Base-by-base conservation (phyloP, 1,140 invertebrate species). In the Bombus terrestris region DNA sequence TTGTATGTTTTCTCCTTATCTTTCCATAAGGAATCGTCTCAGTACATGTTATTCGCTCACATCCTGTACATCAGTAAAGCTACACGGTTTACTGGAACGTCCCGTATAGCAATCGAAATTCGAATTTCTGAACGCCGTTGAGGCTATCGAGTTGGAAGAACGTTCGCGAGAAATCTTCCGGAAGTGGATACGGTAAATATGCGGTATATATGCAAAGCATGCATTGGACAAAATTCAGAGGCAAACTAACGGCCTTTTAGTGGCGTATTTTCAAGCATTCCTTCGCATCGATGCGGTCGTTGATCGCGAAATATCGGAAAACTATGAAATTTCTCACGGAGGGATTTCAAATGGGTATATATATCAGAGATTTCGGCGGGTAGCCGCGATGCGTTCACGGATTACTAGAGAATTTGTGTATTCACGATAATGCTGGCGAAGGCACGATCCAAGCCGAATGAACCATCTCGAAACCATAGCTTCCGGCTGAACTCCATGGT, bases 241-340 rank as follows among this genome's bases (percentile, higher is more conserved):
- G 69, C 35, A 77, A 69, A 68, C 88, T 88, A 90, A 90, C 88
- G 86, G 88, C 75, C 86, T 41, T 39, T 76, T 47, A 68, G 82
- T 41, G 74, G 25, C 72, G 83, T 88, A 90, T 86, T 84, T 90
- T 84, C 83, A 59, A 22, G 18, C 75, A 8, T 12, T 8, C 10
- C 28, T 13, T 6, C 59, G 59, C 18, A 4, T 18, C 22, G 9
- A 35, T 13, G 39, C 25, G 35, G 15, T 25, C 53, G 53, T 57
- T 62, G 53, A 39, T 68, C 41, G 72, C 41, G 37, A 80, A 73
- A 69, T 88, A 88, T 89, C 79, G 86, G 83, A 69, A 88, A 88
- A 75, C 86, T 82, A 72, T 86, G 87, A 88, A 89, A 83, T 80
- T 82, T 88, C 87, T 28, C 43, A 57, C 35, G n/a, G 53, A 35